A percentile compares a stretch with the other conserved stretches of the same genome.
These are phyloP conservation scores for Eremophila alpestris DNA, from an alignment of 2,797 vertebrate species.

Conservation along the genomic window DNA sequence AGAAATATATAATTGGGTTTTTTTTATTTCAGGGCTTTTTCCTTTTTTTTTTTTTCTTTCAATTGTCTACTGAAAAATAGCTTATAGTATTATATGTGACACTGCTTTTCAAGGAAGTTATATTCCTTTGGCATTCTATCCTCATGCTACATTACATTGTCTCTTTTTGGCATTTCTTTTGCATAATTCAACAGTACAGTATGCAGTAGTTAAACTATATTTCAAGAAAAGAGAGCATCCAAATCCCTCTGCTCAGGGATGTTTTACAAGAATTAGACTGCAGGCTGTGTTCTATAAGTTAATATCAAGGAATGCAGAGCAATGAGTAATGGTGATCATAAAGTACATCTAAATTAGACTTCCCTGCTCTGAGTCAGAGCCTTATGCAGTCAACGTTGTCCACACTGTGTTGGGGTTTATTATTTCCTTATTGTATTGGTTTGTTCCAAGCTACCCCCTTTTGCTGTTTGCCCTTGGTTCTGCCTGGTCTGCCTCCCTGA, in stretches of 20 bases:
- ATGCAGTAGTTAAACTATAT: not conserved
- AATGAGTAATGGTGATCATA: not conserved
- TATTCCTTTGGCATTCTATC: not conserved
- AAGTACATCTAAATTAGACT: not conserved
- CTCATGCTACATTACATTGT: not conserved
- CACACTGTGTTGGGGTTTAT: too few relatives aligned
- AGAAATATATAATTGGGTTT: not conserved
- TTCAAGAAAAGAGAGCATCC: not conserved
- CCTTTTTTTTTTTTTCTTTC: not conserved
- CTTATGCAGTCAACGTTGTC: fast-evolving
- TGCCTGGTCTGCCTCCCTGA: too few relatives aligned
- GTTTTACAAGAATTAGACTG: not conserved
- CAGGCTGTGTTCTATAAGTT: not conserved
- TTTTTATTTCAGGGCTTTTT: not conserved
- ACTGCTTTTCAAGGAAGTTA: not conserved
- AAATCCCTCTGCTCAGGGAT: not conserved
- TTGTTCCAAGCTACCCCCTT: too few relatives aligned
- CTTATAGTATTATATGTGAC: not conserved
- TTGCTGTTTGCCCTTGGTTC: too few relatives aligned
- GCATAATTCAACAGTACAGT: not conserved
- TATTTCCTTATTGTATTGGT: too few relatives aligned
- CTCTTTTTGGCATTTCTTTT: not conserved
- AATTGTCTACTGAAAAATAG: not conserved
- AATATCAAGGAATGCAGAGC: not conserved
- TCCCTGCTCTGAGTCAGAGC: not conserved